phyloP scores from a whole-genome alignment of 2,888 invertebrate genomes.

The Hyposoter didymator region DNA sequence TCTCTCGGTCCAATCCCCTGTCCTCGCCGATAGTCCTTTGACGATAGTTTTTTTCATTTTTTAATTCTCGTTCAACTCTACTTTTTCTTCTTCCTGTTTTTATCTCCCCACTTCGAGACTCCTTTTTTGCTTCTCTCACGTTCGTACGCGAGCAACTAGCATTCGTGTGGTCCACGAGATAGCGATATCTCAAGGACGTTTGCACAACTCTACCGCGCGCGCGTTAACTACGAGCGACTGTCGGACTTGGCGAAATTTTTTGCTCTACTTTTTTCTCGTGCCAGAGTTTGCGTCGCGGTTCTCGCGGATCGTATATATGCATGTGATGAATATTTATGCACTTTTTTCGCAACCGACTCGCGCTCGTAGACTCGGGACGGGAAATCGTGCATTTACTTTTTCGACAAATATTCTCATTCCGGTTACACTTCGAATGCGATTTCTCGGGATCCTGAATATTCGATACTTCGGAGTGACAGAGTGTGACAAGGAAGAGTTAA shows the following conservation, averaged over 20 bases:
- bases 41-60: slow-evolving; percentile 39
- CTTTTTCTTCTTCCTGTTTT: slow-evolving; percentile 22
- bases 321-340: not conserved
- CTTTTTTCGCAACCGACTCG: not conserved
- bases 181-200: slow-evolving; percentile 65
- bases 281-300: not conserved
- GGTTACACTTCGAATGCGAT: not conserved
- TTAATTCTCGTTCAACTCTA: slow-evolving; percentile 10
- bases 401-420: not conserved
- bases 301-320: not conserved
- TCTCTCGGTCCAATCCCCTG: slow-evolving; percentile 60
- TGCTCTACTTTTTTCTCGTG: slow-evolving; percentile 50
- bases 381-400: not conserved
- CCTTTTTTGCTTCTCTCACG: slow-evolving; percentile 60
- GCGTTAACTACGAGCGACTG: slow-evolving; percentile 40
- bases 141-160: slow-evolving; percentile 47
- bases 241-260: slow-evolving; percentile 49
- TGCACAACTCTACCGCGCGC: slow-evolving; percentile 57
- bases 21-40: slow-evolving; percentile 56
- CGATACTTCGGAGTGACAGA: not conserved
- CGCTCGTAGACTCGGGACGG: not conserved
- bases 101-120: slow-evolving; percentile 19
- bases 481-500: not conserved
- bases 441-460: not conserved
- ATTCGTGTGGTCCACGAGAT: slow-evolving; percentile 58